Evolutionary conservation across 2,888 invertebrate species (phyloP), one percentile per base, ranked within the genome.

Genomic region (Ypsolopha sequella): DNA sequence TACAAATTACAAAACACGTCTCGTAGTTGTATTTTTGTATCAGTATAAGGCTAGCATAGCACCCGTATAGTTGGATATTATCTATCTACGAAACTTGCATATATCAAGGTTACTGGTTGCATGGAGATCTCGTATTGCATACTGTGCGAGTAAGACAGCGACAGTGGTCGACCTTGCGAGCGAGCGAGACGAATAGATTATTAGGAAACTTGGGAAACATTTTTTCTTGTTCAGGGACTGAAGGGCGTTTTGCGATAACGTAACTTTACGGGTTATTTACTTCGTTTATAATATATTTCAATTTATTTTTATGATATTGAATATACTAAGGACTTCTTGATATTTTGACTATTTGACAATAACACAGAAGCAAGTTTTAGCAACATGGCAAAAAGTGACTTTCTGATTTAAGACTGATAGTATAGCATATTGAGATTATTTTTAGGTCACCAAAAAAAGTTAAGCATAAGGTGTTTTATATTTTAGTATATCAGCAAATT

Each of bases 181-280:
- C 59, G 68, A 82, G 60, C 66, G 79, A 76, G 86, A 81, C 68
- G 60, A 57, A 58, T 60, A 11, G 61, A 73, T 66, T 72, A 46
- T 85, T 85, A 72, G 79, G 84, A 85, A 86, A 86, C 80, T 75
- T 86, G 76, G 84, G 82, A 84, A 84, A 86, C 75, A 79, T 74
- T 81, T 85, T 84, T 84, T 84, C 79, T 80, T 80, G 77, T 79
- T 80, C 74, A 33, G 77, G 74, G 66, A 58, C 65, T 67, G 84
- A 82, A 86, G 84, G 85, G 84, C 84, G 70, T 73, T 82, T 43
- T 8, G 8, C 11, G 43, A 43, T 43, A 43, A 38, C 9, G 38
- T n/a, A n/a, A 38, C 38, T 38, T 38, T 38, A 38, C 38, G 2
- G 38, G 38, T 38, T 38, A n/a, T 3, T 38, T 38, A 10, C 24